A percentile compares a stretch with the other conserved stretches of the same genome.
Evolutionary conservation across 1,140 invertebrate species (phyloP).

Genomic region (Euura saliciscinereae): DNA sequence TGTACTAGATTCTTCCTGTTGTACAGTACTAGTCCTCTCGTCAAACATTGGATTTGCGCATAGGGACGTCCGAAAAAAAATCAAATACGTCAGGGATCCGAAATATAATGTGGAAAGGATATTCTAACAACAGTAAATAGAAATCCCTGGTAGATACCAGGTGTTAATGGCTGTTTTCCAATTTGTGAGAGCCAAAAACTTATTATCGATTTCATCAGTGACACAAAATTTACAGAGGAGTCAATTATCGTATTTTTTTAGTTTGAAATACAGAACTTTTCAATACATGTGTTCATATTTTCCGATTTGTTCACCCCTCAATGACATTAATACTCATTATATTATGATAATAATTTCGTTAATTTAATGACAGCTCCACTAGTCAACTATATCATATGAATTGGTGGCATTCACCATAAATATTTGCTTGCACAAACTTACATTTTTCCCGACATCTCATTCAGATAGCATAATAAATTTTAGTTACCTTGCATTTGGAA

Average conservation of each 20-base stretch:
- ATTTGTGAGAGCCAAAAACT: neutral
- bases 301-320: no score
- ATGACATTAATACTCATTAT: no score
- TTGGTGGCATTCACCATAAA: neutral
- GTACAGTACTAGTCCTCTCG: neutral
- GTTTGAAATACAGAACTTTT: no score
- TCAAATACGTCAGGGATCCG: neutral
- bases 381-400: neutral
- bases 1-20: neutral
- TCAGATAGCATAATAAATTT: neutral
- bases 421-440: neutral
- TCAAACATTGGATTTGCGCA: neutral
- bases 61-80: neutral
- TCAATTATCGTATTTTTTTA: no score
- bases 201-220: neutral
- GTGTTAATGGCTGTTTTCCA: conserved; percentile 24
- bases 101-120: neutral
- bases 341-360: no score
- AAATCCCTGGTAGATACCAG: neutral
- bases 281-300: no score
- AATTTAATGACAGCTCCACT: neutral
- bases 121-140: conserved; percentile 12
- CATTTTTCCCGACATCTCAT: neutral
- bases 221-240: neutral
- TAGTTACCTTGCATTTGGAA: neutral